Percentiles rank a stretch among this genome's conserved stretches.
These are phyloP conservation scores for Aythya baeri DNA, from an alignment of 2,113 vertebrate genomes.

Conservation along the genomic window DNA sequence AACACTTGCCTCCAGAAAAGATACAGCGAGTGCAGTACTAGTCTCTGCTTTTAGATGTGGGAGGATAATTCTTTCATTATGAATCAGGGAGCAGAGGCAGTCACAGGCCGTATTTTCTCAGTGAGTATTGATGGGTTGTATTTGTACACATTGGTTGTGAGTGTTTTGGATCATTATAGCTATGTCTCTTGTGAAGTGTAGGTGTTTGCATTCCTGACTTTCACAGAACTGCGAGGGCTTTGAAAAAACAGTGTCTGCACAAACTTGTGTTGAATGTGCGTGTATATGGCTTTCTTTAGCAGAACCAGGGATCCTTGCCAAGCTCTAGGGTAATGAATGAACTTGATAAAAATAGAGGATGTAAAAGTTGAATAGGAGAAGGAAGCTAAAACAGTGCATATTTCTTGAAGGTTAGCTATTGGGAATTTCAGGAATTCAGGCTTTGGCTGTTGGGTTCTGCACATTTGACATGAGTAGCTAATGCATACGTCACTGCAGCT, in stretches of 20 bases:
- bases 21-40: not conserved
- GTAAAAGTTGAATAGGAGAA: not conserved
- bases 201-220: slow-evolving; percentile 53
- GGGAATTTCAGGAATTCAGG: not conserved
- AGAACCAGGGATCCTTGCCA: slow-evolving; percentile 14
- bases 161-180: slow-evolving; percentile 50
- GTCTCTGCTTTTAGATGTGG: slow-evolving; percentile 14
- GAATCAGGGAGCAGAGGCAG: slow-evolving; percentile 36
- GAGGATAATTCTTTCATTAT: not conserved
- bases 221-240: not conserved
- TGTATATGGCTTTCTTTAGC: not conserved
- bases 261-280: not conserved
- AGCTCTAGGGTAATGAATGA: slow-evolving; percentile 4
- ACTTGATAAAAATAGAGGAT: not conserved
- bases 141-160: slow-evolving; percentile 47
- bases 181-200: slow-evolving; percentile 34
- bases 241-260: not conserved
- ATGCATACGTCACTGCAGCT: not conserved
- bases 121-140: slow-evolving; percentile 22
- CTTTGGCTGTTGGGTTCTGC: not conserved
- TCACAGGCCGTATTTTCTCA: slow-evolving; percentile 12
- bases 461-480: not conserved
- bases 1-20: not conserved
- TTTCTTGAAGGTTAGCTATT: not conserved
- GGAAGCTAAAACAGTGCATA: not conserved